Evolutionary conservation across 1,140 invertebrate species (phyloP).

Genomic region (Chironomus tepperi): DNA sequence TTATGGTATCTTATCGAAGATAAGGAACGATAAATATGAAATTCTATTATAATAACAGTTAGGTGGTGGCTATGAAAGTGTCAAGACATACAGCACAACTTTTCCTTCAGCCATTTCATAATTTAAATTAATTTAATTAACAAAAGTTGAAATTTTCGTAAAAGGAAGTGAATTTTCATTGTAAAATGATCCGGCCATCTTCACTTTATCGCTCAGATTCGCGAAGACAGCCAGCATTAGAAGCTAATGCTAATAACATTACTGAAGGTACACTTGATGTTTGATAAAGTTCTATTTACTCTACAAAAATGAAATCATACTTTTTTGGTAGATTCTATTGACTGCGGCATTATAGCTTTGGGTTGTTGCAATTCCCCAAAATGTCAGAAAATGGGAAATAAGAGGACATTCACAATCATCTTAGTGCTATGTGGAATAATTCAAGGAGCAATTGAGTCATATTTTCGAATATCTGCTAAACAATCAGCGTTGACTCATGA

Average conservation of each 20-base stretch:
- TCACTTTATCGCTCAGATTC: conserved; percentile 29
- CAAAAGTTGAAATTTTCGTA: neutral
- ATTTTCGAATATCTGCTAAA: conserved; percentile 47
- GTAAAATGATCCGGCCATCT: conserved; percentile 28
- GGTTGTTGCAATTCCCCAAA: conserved; percentile 44
- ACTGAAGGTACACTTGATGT: conserved; percentile 26
- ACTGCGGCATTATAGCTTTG: conserved; percentile 49
- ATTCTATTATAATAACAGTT: neutral
- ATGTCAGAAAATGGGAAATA: conserved; percentile 49
- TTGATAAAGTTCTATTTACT: neutral
- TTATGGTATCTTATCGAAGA: neutral
- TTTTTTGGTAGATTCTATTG: conserved; percentile 43
- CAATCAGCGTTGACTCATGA: conserved; percentile 44
- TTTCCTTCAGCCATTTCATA: neutral
- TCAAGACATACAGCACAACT: neutral
- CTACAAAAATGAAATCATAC: neutral
- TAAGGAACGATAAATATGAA: too few species aligned
- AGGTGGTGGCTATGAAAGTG: neutral
- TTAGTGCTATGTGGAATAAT: conserved; percentile 44
- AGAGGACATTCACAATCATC: conserved; percentile 44
- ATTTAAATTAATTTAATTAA: neutral
- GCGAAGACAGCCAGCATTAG: conserved; percentile 26
- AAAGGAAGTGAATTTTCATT: neutral
- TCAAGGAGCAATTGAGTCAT: conserved; percentile 46
- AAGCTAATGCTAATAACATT: conserved; percentile 29